Base-by-base conservation (phyloP, 2,888 invertebrate genomes). In the Temnothorax rugatulus region DNA sequence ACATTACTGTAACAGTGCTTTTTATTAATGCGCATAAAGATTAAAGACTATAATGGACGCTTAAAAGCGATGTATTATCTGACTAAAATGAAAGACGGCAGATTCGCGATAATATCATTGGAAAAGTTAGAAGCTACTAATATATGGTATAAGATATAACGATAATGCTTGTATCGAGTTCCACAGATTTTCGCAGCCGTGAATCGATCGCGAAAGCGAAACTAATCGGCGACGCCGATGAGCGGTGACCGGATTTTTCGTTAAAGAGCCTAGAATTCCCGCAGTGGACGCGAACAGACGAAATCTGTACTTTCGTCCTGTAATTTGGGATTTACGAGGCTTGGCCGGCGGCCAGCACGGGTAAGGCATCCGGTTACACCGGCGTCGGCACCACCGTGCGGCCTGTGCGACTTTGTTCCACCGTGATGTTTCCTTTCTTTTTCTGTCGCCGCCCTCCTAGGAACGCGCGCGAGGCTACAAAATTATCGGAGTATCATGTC, bases 241-340 rank as follows among this genome's bases (percentile, higher is more conserved):
- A 57, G 34, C 21, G 59, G 47, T 18, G 57, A 47, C 57, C 47
- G 44, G 47, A 59, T 59, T 71, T 54, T 71, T 34, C 47, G 47
- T 54, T 59, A 79, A 79, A 71, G 47, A 59, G 47, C 57, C 66
- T 44, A 18, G 47, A 79, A 79, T 71, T 59, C 57, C 71, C 79
- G 29, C 71, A 21, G 59, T 57, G 59, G 21, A 81, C 38, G 47
- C 73, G 59, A 73, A 73, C 79, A 81, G 79, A 81, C 79, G 83
- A 89, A 90, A 90, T 91, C 90, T 89, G 89, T 84, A 91, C 90
- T 90, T 90, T 91, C 87, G 84, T 86, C 89, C 81, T 88, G 90
- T 92, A 91, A 92, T 93, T 93, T 91, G 84, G 87, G 91, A 93
- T 92, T 92, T 93, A 93, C 92, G 91, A 91, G 91, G 77, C 82